These are phyloP conservation scores for Amorpha juglandis DNA, from an alignment of 2,888 invertebrate genomes.

Conservation along the genomic window DNA sequence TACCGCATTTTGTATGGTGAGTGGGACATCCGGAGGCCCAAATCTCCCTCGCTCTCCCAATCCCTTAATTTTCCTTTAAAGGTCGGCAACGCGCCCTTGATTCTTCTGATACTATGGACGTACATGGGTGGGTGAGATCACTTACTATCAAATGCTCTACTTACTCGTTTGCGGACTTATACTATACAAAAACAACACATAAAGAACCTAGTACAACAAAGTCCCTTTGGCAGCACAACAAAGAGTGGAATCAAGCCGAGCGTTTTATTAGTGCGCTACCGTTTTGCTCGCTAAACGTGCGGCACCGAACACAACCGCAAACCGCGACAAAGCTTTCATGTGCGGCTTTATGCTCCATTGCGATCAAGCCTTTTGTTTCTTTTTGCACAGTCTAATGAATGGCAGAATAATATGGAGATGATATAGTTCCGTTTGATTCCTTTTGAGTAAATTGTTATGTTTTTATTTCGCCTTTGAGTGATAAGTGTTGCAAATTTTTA, in stretches of 20 bases:
- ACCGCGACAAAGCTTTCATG: slow-evolving; percentile 13
- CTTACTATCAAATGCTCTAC: too few relatives aligned
- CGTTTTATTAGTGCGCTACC: slow-evolving; percentile 7
- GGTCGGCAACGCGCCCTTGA: too few relatives aligned
- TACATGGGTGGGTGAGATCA: too few relatives aligned
- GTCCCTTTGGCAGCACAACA: background rate
- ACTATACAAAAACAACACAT: background rate
- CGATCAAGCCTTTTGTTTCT: slow-evolving; percentile 8
- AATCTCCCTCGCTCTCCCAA: too few relatives aligned
- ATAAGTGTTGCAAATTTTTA: too few relatives aligned
- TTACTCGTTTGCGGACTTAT: too few relatives aligned
- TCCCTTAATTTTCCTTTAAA: too few relatives aligned
- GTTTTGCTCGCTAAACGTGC: slow-evolving; percentile 5
- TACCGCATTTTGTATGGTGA: too few relatives aligned
- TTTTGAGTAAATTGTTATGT: background rate
- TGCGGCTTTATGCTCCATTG: slow-evolving; percentile 17
- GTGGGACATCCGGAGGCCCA: too few relatives aligned
- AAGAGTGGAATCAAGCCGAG: background rate
- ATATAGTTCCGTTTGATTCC: background rate
- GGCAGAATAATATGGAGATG: background rate
- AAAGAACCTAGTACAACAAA: background rate
- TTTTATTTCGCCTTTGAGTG: background rate
- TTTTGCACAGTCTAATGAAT: slow-evolving; percentile 6
- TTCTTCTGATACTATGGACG: too few relatives aligned
- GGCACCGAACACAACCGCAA: background rate